These are phyloP conservation scores for Drosophila repletoides DNA, from an alignment of 1,140 invertebrate species.

Conservation along the genomic window DNA sequence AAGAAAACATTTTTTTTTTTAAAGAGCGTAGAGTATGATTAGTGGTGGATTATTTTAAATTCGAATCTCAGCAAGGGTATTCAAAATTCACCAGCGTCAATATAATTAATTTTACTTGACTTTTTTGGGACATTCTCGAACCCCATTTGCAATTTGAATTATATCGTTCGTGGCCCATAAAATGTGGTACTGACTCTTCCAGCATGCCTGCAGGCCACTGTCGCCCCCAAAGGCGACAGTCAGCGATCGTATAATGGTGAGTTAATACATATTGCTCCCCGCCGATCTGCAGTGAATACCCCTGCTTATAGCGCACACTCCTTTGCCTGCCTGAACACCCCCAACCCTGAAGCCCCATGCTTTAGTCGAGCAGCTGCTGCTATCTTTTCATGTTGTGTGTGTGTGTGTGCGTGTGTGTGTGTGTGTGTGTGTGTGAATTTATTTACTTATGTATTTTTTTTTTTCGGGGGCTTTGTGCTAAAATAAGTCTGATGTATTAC, in stretches of 20 bases:
- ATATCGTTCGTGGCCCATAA: conserved; percentile 51
- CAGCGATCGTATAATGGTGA: conserved; percentile 6
- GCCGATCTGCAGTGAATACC: neutral
- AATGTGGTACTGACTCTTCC: conserved; percentile 28
- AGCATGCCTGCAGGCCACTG: neutral
- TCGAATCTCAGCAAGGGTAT: conserved; percentile 5
- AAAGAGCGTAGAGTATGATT: too few species aligned
- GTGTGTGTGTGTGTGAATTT: conserved; percentile 52
- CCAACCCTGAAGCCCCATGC: neutral
- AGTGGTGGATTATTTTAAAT: neutral
- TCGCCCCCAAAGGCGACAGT: neutral
- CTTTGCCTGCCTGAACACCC: neutral
- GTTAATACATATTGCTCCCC: conserved; percentile 17
- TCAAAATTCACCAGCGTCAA: neutral
- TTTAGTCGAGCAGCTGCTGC: conserved; percentile 37
- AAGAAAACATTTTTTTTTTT: too few species aligned
- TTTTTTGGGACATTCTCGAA: conserved; percentile 12
- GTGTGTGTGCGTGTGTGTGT: conserved; percentile 17
- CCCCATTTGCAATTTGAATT: conserved; percentile 40
- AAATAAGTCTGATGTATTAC: conserved; percentile 75
- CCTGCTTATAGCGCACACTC: neutral
- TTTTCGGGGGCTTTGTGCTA: conserved; percentile 66
- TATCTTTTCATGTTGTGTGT: conserved; percentile 36
- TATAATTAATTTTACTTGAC: neutral
- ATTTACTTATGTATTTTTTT: conserved; percentile 62